Percentiles rank a stretch among this genome's conserved stretches.
These are phyloP conservation scores for Pachyrhynchus sulphureomaculatus DNA, from an alignment of 1,140 invertebrate species.

Conservation along the genomic window DNA sequence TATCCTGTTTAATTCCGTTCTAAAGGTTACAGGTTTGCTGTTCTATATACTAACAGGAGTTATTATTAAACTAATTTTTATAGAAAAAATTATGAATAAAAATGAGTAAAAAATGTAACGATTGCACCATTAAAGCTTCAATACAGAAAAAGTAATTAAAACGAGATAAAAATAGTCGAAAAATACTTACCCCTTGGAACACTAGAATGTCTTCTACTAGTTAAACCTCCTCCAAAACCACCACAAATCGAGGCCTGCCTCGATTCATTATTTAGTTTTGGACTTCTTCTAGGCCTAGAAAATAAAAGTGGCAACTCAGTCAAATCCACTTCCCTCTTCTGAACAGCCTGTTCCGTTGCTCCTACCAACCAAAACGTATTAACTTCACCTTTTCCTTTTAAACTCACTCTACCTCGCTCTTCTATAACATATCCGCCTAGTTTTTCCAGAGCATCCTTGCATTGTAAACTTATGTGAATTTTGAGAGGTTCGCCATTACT, in stretches of 20 bases:
- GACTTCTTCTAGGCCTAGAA: conserved; percentile 73
- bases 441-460: conserved; percentile 80
- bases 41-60: no score
- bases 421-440: conserved; percentile 85
- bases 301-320: conserved; percentile 77
- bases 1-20: no score
- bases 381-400: conserved; percentile 88
- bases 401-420: conserved; percentile 79
- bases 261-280: conserved; percentile 70
- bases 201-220: conserved; percentile 59
- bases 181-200: conserved; percentile 52
- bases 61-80: no score
- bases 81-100: no score
- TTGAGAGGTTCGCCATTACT: conserved; percentile 87
- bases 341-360: conserved; percentile 79
- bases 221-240: conserved; percentile 51
- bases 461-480: conserved; percentile 87
- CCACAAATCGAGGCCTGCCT: conserved; percentile 58
- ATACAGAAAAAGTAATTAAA: no score
- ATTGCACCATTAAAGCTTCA: no score
- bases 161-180: background rate
- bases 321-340: conserved; percentile 80
- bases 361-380: conserved; percentile 88
- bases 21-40: no score
- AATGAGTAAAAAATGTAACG: no score